Evolutionary conservation across 92 coral and sea anemone genomes (phyloP).

Genomic region (Porites divaricata): DNA sequence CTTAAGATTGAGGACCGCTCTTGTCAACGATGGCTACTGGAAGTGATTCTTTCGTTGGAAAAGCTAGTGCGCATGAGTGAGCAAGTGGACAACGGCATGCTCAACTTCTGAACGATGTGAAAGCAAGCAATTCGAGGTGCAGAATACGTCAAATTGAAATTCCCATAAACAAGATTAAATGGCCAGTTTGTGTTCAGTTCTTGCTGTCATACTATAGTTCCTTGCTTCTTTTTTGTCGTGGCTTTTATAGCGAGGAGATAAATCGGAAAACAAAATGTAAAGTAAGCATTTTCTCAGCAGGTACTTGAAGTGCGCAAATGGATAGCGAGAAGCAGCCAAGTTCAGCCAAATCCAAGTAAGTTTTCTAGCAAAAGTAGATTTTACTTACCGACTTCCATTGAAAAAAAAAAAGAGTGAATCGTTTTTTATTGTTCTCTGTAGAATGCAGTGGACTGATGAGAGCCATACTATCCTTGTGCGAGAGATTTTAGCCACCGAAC

Average conservation of each 20-base stretch:
- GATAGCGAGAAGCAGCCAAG: constrained; percentile 33
- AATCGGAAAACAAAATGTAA: neutral
- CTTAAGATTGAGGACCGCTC: constrained; percentile 53
- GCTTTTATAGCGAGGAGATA: constrained; percentile 9
- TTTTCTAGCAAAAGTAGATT: constrained; percentile 31
- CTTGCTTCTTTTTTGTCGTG: neutral
- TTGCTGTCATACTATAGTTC: neutral
- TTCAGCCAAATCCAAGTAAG: constrained; percentile 45
- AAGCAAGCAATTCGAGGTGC: constrained; percentile 35
- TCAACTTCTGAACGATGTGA: constrained; percentile 31
- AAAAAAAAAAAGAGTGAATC: constrained; percentile 3
- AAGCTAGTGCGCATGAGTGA: constrained; percentile 40
- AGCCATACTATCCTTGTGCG: constrained; percentile 27
- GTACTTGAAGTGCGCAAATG: constrained; percentile 31
- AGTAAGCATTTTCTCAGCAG: too few species aligned
- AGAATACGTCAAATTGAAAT: constrained; percentile 39
- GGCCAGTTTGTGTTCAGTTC: neutral
- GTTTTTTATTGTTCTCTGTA: constrained; percentile 42
- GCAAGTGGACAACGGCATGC: constrained; percentile 40
- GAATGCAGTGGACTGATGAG: constrained; percentile 48
- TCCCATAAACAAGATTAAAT: constrained; percentile 41
- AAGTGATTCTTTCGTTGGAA: constrained; percentile 24
- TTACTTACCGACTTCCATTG: constrained; percentile 14
- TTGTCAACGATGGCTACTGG: constrained; percentile 32
- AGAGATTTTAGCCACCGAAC: constrained; percentile 51